A percentile compares a stretch with the other conserved stretches of the same genome.
Conservation (phyloP, 2,888 invertebrate species). For the Limnephilus auricula region DNA sequence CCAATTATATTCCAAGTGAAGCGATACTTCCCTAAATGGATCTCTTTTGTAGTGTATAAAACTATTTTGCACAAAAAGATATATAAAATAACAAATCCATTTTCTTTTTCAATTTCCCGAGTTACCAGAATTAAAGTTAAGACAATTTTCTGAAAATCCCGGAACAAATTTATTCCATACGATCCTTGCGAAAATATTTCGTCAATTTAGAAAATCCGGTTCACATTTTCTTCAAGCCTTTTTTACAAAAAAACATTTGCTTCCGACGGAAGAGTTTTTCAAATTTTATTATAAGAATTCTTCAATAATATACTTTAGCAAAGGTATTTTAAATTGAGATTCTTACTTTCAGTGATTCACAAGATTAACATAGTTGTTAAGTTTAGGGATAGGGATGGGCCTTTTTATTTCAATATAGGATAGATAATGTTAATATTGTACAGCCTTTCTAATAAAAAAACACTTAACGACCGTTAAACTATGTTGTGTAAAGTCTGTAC, state of each 20-base stretch:
- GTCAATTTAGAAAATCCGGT: not conserved
- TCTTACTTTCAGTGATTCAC: too few relatives aligned
- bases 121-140: not conserved
- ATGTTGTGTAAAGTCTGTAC: too few relatives aligned
- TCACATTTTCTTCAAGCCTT: not conserved
- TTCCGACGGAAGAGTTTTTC: not conserved
- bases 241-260: not conserved
- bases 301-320: not conserved
- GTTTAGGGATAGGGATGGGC: too few relatives aligned
- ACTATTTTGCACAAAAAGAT: not conserved
- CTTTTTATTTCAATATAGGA: too few relatives aligned
- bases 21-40: not conserved
- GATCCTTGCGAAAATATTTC: conserved; percentile 2
- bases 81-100: not conserved
- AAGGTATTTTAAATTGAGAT: too few relatives aligned
- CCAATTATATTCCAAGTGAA: not conserved
- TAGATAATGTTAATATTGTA: too few relatives aligned
- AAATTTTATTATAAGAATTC: not conserved
- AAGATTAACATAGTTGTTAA: too few relatives aligned
- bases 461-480: too few relatives aligned
- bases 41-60: not conserved
- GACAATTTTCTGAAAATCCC: not conserved
- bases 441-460: too few relatives aligned
- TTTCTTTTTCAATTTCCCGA: not conserved
- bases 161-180: not conserved